Percentiles rank a stretch among this genome's conserved stretches.
These are phyloP conservation scores for Cassiopea xamachana DNA, from an alignment of 30 jellyfish, hydroid and myxozoan species.

Conservation along the genomic window DNA sequence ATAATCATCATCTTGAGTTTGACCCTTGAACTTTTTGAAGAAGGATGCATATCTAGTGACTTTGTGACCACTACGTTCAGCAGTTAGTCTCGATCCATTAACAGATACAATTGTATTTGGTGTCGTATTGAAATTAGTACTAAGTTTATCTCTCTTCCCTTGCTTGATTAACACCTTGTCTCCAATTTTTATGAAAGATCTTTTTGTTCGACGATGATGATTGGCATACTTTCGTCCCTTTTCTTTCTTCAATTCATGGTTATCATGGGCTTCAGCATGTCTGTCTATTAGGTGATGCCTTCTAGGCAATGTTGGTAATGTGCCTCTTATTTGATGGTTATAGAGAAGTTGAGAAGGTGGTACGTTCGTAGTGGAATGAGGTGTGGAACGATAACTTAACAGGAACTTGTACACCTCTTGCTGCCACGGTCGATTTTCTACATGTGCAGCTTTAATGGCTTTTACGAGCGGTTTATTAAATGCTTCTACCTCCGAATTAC, in stretches of 20 bases:
- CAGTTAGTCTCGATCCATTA: background rate
- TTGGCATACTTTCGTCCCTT: conserved; percentile 23
- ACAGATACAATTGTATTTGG: background rate
- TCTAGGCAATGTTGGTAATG: conserved; percentile 22
- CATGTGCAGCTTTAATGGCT: conserved; percentile 48
- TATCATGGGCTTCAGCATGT: conserved; percentile 5
- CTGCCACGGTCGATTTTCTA: conserved; percentile 32
- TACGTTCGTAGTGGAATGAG: conserved; percentile 37
- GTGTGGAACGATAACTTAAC: conserved; percentile 46
- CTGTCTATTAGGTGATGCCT: background rate
- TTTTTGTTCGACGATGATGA: background rate
- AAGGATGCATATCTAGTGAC: background rate
- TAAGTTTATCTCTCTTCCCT: background rate
- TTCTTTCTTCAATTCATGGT: background rate
- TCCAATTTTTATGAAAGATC: background rate
- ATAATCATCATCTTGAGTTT: no score
- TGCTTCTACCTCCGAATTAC: conserved; percentile 49
- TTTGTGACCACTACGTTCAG: background rate
- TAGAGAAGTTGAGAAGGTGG: conserved; percentile 53
- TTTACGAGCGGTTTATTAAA: conserved; percentile 57
- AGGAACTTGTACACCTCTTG: conserved; percentile 46
- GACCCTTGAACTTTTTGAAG: no score
- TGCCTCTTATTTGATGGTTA: conserved; percentile 23
- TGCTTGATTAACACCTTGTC: background rate
- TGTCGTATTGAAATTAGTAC: background rate